Percentiles rank a stretch among this genome's conserved stretches.
Conservation (phyloP, 2,113 vertebrate genomes). For the Promerops cafer region DNA sequence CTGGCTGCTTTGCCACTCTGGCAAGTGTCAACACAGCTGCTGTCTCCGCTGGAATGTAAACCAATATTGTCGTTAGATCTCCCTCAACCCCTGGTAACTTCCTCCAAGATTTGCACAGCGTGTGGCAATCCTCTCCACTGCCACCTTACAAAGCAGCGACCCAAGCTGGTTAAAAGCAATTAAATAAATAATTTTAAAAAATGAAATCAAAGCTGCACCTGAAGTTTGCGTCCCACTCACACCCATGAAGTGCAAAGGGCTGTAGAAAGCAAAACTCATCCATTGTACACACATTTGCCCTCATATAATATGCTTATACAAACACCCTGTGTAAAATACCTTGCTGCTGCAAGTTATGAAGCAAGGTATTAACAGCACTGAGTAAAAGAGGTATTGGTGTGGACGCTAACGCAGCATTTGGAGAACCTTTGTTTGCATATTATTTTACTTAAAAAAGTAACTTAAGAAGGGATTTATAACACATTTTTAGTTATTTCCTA, state of each 20-base stretch:
- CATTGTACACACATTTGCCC: neutral
- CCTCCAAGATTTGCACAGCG: constrained; percentile 53
- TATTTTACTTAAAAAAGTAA: neutral
- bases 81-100: constrained; percentile 67
- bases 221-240: fast-evolving
- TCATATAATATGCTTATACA: neutral
- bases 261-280: neutral
- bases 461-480: neutral
- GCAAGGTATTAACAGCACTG: neutral
- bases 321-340: neutral
- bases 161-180: neutral
- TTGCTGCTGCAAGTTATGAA: neutral
- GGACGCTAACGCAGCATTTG: neutral
- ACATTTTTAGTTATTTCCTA: neutral
- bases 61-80: constrained; percentile 73
- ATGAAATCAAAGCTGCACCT: neutral
- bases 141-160: neutral
- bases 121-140: neutral
- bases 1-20: constrained; percentile 31
- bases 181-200: neutral
- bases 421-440: neutral
- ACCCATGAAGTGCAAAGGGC: neutral
- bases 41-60: constrained; percentile 76
- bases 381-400: neutral
- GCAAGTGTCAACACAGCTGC: constrained; percentile 76